Evolutionary conservation across 1,140 invertebrate species (phyloP).

Genomic region (Hypsibius dujardini): DNA sequence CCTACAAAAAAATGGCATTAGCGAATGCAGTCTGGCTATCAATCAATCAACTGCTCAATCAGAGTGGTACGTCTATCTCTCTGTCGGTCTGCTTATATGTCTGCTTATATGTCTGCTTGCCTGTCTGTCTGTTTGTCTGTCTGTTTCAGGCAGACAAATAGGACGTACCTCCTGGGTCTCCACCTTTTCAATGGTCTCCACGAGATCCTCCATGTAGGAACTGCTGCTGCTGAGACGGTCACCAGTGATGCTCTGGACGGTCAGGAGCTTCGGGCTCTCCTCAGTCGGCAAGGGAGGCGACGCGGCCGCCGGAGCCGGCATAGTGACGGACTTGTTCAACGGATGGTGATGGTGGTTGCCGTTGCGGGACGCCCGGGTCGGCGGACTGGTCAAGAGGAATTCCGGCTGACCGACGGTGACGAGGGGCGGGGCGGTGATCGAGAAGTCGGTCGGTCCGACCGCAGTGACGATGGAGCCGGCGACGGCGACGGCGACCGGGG

Average conservation of each 20-base stretch:
- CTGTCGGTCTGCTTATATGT: no score
- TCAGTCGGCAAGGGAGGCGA: no score
- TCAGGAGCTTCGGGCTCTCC: neutral
- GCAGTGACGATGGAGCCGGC: neutral
- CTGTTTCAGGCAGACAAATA: no score
- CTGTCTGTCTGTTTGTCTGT: no score
- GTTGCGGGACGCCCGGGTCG: neutral
- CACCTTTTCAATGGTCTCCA: constrained; percentile 8
- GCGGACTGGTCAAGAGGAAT: neutral
- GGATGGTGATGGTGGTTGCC: neutral
- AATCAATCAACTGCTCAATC: no score
- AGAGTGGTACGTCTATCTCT: no score
- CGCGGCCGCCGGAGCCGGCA: neutral
- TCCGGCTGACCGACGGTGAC: neutral
- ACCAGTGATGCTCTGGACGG: neutral
- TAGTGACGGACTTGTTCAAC: neutral
- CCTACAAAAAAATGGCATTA: no score
- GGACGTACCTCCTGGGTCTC: neutral
- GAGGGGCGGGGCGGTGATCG: neutral
- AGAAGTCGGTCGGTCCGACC: neutral
- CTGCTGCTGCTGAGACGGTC: neutral
- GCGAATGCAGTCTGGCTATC: no score
- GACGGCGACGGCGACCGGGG: no score
- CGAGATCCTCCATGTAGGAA: constrained; percentile 4
- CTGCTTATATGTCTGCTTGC: no score